These are phyloP conservation scores for Hybos culiciformis DNA, from an alignment of 2,888 invertebrate species.

Conservation along the genomic window DNA sequence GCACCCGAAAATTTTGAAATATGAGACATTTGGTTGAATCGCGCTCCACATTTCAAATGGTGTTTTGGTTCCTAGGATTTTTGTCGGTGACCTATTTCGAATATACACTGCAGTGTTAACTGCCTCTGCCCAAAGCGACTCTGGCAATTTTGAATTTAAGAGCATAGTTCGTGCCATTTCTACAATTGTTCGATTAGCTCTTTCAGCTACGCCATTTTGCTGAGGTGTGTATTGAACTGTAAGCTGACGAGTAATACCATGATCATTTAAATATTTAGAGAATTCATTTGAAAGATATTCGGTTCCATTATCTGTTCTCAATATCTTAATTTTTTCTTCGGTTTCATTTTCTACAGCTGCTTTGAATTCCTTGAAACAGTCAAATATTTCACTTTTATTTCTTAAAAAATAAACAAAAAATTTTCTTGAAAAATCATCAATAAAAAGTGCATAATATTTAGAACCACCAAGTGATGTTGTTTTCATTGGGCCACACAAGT, in stretches of 20 bases:
- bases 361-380: constrained; percentile 10
- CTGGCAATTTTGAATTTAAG: constrained; percentile 13
- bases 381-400: constrained; percentile 11
- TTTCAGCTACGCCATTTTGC: constrained; percentile 14
- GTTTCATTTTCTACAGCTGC: constrained; percentile 9
- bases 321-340: constrained; percentile 7
- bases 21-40: constrained; percentile 2
- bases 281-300: constrained; percentile 3
- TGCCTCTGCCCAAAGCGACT: constrained; percentile 29
- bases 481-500: constrained; percentile 14
- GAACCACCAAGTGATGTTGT: constrained; percentile 9
- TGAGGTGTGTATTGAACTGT: constrained; percentile 10
- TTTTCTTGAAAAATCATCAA: constrained; percentile 13
- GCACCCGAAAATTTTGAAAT: constrained; percentile 25
- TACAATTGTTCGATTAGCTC: constrained; percentile 13
- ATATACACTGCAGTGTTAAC: constrained; percentile 19
- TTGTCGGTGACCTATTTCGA: constrained; percentile 14
- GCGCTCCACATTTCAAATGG: constrained; percentile 27
- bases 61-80: constrained; percentile 8
- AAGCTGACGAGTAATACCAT: background rate
- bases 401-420: constrained; percentile 12
- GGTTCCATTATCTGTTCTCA: constrained; percentile 7
- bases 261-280: background rate
- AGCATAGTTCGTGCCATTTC: constrained; percentile 21
- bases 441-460: constrained; percentile 14